Percentiles rank a stretch among this genome's conserved stretches.
These are phyloP conservation scores for Drosophila setosimentum DNA, from an alignment of 2,888 invertebrate genomes.

Conservation along the genomic window DNA sequence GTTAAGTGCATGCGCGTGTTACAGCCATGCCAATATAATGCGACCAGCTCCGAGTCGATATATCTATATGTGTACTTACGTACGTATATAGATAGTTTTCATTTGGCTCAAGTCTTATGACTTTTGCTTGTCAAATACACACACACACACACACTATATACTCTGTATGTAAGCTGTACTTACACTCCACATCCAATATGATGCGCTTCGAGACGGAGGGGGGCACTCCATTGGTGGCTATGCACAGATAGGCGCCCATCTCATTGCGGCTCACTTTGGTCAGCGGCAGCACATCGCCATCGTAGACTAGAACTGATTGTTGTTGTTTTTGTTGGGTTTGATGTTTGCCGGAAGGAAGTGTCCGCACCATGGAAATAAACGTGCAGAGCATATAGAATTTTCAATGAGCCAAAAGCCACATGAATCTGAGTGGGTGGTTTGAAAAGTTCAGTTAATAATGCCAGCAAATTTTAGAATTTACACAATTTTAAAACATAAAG, in stretches of 20 bases:
- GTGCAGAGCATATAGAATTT: conserved; percentile 51
- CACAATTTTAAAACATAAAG: background rate
- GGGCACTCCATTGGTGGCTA: conserved; percentile 92
- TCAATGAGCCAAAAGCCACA: conserved; percentile 44
- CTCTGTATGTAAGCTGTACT: conserved; percentile 59
- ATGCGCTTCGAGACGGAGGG: conserved; percentile 96
- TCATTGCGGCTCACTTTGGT: conserved; percentile 95
- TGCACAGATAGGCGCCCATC: conserved; percentile 86
- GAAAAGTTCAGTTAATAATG: conserved; percentile 6
- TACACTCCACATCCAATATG: conserved; percentile 96
- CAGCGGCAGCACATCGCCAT: conserved; percentile 93
- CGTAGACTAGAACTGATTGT: conserved; percentile 91
- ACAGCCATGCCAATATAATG: conserved; percentile 67
- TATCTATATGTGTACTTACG: background rate
- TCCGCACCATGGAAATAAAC: conserved; percentile 63
- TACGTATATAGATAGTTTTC: conserved; percentile 41
- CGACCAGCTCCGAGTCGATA: conserved; percentile 16
- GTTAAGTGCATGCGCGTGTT: conserved; percentile 77
- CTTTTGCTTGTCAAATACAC: conserved; percentile 17
- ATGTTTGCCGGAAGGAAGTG: conserved; percentile 60
- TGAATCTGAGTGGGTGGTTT: conserved; percentile 28
- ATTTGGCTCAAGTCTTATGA: conserved; percentile 45
- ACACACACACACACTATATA: conserved; percentile 4
- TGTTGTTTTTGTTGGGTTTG: conserved; percentile 32
- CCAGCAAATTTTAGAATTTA: background rate